Percentiles rank a stretch among this genome's conserved stretches.
phyloP scores from a whole-genome alignment of 2,888 invertebrate species.

The Drosophila bunnanda region DNA sequence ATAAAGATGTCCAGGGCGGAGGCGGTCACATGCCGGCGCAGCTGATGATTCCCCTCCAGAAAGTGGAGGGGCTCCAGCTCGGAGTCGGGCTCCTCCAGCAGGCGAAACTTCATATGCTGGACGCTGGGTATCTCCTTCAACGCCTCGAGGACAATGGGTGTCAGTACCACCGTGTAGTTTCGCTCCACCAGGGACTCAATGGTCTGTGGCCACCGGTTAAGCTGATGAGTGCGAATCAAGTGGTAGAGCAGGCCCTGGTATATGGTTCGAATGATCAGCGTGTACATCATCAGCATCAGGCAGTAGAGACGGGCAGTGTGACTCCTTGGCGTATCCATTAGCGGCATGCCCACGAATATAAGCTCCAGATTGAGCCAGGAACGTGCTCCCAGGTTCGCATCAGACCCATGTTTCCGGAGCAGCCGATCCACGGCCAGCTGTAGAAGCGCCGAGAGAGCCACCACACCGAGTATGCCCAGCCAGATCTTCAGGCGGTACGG shows the following conservation, averaged over 20 bases:
- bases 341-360: constrained; percentile 60
- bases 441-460: constrained; percentile 43
- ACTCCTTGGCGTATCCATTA: constrained; percentile 37
- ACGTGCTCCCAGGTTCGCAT: neutral
- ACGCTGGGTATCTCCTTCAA: constrained; percentile 49
- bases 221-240: constrained; percentile 64
- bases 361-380: constrained; percentile 51
- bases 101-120: constrained; percentile 41
- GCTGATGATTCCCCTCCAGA: constrained; percentile 19
- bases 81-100: neutral
- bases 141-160: constrained; percentile 35
- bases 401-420: constrained; percentile 7
- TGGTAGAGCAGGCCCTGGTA: constrained; percentile 77
- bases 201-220: constrained; percentile 53
- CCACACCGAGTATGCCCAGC: constrained; percentile 43
- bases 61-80: constrained; percentile 34
- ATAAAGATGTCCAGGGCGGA: constrained; percentile 47
- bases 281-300: constrained; percentile 56
- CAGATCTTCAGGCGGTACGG: constrained; percentile 62
- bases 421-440: constrained; percentile 41
- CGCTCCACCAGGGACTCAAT: constrained; percentile 55
- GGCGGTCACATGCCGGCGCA: constrained; percentile 38
- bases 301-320: constrained; percentile 54
- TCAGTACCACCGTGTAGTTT: constrained; percentile 52
- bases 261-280: constrained; percentile 71